Evolutionary conservation across 2,113 vertebrate species (phyloP).

Genomic region (Melanerpes formicivorus): DNA sequence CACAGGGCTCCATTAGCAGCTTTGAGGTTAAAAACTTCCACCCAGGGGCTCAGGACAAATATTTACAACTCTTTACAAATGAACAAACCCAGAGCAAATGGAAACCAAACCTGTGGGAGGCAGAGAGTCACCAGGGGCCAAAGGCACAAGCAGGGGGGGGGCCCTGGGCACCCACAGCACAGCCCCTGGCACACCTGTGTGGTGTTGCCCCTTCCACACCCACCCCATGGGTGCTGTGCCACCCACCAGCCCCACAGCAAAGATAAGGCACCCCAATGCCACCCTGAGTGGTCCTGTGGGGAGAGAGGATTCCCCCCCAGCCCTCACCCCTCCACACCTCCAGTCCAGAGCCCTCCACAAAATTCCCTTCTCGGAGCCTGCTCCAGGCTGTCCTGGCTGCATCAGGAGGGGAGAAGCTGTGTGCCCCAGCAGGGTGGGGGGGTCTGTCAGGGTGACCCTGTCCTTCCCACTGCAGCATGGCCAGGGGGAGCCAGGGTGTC

Average conservation of each 20-base stretch:
- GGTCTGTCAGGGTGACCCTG: not conserved
- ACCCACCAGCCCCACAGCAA: too few species aligned
- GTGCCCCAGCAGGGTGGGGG: too few species aligned
- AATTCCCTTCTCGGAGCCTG: not conserved
- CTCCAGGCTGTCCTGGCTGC: accelerated
- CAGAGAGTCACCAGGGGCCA: not conserved
- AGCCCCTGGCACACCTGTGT: not conserved
- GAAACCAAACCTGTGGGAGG: not conserved
- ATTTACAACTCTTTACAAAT: not conserved
- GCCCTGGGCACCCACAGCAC: not conserved
- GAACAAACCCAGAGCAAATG: not conserved
- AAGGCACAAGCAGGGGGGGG: not conserved
- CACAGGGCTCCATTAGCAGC: not conserved
- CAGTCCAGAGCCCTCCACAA: accelerated
- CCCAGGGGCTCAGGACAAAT: not conserved
- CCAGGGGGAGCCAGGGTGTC: not conserved
- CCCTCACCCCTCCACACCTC: not conserved
- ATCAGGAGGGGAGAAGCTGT: not conserved
- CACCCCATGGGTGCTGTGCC: not conserved
- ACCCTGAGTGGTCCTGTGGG: not conserved
- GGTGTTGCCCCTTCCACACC: not conserved
- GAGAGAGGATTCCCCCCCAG: not conserved
- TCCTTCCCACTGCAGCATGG: not conserved
- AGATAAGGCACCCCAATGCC: not conserved
- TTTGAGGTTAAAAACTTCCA: not conserved